Base-by-base conservation (phyloP, 2,113 vertebrate genomes). In the Helogale parvula region DNA sequence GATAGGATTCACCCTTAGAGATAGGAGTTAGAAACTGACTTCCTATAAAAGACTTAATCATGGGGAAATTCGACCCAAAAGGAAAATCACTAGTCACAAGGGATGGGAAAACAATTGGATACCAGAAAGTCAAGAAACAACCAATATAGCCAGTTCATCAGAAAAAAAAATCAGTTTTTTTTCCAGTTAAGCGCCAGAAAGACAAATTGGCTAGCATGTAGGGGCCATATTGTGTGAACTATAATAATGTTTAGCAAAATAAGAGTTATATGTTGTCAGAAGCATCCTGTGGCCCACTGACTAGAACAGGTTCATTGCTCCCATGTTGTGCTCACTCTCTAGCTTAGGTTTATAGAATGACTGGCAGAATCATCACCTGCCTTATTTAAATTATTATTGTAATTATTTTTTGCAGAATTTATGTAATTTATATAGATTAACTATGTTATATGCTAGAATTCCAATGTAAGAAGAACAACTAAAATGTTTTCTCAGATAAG, bases 1-100 rank as follows among this genome's bases (percentile, higher is more conserved):
- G 9, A 6, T 35, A 7, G 72, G 14, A 52, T 14, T 54, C n/a
- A 14, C 17, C 4, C 33, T 29, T 3, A 76, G 11, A 63, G 21
- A 17, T 1, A 65, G 25, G 31, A 41, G 81, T 72, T 82, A 88
- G 60, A 31, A 71, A 54, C 41, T 93, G 31, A 23, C 21, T n/a
- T 47, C 2, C 50, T 0, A 21, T 3, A 2, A 77, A 31, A 83
- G 79, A 14, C n/a, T 97, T 82, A 65, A 63, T 95, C 84, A 74
- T 80, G 60, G 74, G 68, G 79, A 84, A 88, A 96, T 93, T 88
- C 63, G 63, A 93, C 10, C 10, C 13, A 86, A 66, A 71, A 66
- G 14, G 12, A 3, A 68, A 38, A 76, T 33, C 19, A 57, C 35
- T 65, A 91, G 41, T 41, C 41, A 82, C 7, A 63, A 69, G 14